Evolutionary conservation across 1,140 invertebrate species (phyloP).

Genomic region (Archegozetes longisetosus): DNA sequence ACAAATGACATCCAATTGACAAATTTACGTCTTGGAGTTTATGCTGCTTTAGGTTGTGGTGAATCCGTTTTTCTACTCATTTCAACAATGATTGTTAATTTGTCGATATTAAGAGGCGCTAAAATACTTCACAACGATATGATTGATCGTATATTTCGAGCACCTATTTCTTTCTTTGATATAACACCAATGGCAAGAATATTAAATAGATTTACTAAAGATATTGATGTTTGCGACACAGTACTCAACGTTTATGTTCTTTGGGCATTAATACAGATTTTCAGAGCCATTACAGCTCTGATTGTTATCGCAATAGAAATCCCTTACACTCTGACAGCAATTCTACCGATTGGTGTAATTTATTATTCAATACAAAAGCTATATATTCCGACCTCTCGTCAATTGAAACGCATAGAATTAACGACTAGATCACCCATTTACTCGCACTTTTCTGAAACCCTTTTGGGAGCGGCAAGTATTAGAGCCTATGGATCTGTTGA

Average conservation of each 20-base stretch:
- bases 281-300: constrained; percentile 64
- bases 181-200: constrained; percentile 47
- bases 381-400: constrained; percentile 35
- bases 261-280: constrained; percentile 28
- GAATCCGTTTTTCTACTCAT: constrained; percentile 34
- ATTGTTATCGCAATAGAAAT: constrained; percentile 45
- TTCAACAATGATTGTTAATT: constrained; percentile 4
- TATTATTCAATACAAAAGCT: constrained; percentile 47
- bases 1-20: constrained; percentile 38
- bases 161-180: constrained; percentile 48
- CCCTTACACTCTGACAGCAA: constrained; percentile 61
- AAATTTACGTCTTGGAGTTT: constrained; percentile 53
- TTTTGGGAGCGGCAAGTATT: constrained; percentile 29
- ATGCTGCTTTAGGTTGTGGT: constrained; percentile 63
- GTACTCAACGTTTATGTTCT: constrained; percentile 35
- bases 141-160: constrained; percentile 39
- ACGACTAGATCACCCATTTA: constrained; percentile 36
- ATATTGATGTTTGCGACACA: constrained; percentile 33
- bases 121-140: constrained; percentile 26
- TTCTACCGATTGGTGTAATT: constrained; percentile 62
- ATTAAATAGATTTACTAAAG: constrained; percentile 43
- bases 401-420: constrained; percentile 36
- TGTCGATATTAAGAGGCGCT: constrained; percentile 3
- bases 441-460: constrained; percentile 33
- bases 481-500: constrained; percentile 25